These are phyloP conservation scores for Acanthiza pusilla DNA, from an alignment of 2,797 vertebrate species.

Conservation along the genomic window DNA sequence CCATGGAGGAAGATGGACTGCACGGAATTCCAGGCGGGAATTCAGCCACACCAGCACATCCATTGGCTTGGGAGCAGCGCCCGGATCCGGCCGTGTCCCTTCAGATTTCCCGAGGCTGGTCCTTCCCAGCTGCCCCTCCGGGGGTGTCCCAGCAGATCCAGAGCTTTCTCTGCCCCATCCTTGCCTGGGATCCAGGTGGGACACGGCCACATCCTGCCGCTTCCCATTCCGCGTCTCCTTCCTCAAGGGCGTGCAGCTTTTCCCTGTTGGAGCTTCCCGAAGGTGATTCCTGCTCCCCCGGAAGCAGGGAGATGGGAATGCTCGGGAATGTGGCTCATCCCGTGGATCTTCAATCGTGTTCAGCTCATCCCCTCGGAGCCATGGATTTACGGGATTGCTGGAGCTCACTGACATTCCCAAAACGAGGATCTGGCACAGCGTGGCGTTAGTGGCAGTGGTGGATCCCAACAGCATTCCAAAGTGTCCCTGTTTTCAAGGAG, in stretches of 20 bases:
- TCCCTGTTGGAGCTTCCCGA: not conserved
- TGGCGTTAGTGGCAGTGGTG: fast-evolving
- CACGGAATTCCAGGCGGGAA: not conserved
- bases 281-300: not conserved
- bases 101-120: fast-evolving
- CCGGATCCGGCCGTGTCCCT: fast-evolving
- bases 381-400: fast-evolving
- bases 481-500: not conserved
- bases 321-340: not conserved
- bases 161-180: not conserved
- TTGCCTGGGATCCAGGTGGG: not conserved
- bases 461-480: not conserved
- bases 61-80: fast-evolving
- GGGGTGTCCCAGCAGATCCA: not conserved
- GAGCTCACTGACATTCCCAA: fast-evolving
- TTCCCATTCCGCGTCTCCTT: fast-evolving
- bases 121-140: not conserved
- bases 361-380: fast-evolving
- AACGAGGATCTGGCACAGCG: fast-evolving
- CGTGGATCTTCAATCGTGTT: fast-evolving
- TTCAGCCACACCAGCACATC: fast-evolving
- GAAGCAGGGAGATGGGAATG: not conserved
- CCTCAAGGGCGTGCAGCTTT: not conserved
- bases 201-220: too few species aligned
- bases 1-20: fast-evolving